Conservation (phyloP, 2,113 vertebrate species). For the Eonycteris spelaea region DNA sequence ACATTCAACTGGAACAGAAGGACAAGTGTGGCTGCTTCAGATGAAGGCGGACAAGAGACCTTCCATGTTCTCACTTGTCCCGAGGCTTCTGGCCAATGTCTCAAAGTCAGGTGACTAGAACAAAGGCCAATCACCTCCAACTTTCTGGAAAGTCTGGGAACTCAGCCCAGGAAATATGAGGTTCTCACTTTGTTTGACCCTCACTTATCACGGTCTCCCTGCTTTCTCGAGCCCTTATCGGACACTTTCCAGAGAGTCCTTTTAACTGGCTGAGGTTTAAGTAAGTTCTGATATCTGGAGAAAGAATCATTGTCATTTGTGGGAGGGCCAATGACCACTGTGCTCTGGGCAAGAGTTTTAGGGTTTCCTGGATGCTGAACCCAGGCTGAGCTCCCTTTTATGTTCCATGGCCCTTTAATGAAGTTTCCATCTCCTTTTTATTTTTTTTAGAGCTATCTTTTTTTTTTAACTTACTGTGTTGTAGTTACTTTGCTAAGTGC, state of each 20-base stretch:
- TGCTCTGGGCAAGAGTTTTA: not conserved
- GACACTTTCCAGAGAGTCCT: not conserved
- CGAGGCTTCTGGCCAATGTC: not conserved
- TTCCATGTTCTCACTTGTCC: not conserved
- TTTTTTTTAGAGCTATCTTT: not conserved
- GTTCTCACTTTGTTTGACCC: not conserved
- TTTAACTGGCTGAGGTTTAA: not conserved
- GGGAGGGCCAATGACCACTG: accelerated
- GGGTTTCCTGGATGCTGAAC: not conserved
- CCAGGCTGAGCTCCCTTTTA: not conserved
- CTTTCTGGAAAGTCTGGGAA: not conserved
- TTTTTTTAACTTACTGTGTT: not conserved
- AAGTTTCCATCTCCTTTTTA: not conserved
- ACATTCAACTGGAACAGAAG: not conserved
- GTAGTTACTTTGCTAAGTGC: not conserved
- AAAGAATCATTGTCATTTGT: not conserved
- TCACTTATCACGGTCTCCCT: not conserved
- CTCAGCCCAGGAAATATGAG: not conserved
- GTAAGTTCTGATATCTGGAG: not conserved
- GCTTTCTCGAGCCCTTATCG: not conserved
- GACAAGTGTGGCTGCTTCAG: not conserved
- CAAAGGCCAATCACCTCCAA: not conserved
- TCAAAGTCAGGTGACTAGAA: not conserved
- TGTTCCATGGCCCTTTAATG: accelerated
- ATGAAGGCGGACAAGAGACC: not conserved